A percentile compares a stretch with the other conserved stretches of the same genome.
Evolutionary conservation across 2,888 invertebrate species (phyloP).

Genomic region (Gisinianus flammeolus): DNA sequence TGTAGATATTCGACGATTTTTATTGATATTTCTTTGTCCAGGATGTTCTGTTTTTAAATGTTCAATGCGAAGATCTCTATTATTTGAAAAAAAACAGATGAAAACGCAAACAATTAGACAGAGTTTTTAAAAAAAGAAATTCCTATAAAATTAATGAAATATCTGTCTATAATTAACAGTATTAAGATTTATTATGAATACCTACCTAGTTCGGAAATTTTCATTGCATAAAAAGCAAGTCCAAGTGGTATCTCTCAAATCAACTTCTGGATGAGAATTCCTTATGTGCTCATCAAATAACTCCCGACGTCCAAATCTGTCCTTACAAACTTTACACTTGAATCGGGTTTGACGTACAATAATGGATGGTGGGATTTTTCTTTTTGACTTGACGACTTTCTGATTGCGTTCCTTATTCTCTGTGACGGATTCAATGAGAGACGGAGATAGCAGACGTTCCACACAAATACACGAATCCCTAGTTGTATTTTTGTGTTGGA

Average conservation of each 20-base stretch:
- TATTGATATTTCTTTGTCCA: background rate
- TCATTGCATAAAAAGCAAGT: background rate
- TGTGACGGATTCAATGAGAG: background rate
- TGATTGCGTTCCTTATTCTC: background rate
- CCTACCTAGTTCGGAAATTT: background rate
- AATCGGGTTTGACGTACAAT: background rate
- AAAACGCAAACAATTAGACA: too few relatives aligned
- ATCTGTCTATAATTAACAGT: too few relatives aligned
- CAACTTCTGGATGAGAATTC: background rate
- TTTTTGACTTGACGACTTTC: conserved; percentile 2
- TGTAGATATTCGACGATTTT: background rate
- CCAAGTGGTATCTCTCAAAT: background rate
- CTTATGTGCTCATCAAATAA: background rate
- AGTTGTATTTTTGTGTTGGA: background rate
- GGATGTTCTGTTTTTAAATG: background rate
- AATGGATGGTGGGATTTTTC: too few relatives aligned
- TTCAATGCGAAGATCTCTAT: background rate
- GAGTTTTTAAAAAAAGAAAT: too few relatives aligned
- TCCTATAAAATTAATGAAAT: too few relatives aligned
- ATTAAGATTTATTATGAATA: too few relatives aligned
- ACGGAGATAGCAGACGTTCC: background rate
- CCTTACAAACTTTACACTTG: background rate
- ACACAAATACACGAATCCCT: background rate
- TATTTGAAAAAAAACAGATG: too few relatives aligned
- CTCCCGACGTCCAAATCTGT: background rate